A percentile compares a stretch with the other conserved stretches of the same genome.
Evolutionary conservation across 2,113 vertebrate species (phyloP).

Genomic region (Phylloscopus trochilus): DNA sequence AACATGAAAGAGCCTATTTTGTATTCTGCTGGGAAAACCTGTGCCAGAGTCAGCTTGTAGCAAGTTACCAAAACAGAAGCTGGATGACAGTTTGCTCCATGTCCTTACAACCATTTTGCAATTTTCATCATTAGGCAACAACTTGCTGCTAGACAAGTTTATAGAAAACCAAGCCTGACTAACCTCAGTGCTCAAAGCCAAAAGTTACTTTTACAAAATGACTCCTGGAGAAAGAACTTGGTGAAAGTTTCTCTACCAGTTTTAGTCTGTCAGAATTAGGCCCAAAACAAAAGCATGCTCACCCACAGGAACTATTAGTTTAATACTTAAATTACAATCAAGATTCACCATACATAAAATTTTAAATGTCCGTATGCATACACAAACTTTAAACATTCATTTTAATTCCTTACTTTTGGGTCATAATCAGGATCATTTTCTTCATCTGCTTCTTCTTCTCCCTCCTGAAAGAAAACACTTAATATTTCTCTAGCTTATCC

Average conservation of each 20-base stretch:
- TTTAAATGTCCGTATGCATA: neutral
- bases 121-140: neutral
- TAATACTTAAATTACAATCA: neutral
- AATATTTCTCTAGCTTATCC: neutral
- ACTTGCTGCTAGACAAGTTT: neutral
- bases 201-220: neutral
- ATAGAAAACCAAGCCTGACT: neutral
- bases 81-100: neutral
- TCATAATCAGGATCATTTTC: constrained; percentile 98
- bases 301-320: neutral
- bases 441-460: constrained; percentile 97
- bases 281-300: neutral
- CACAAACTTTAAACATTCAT: neutral
- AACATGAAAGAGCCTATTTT: neutral
- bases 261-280: neutral
- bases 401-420: constrained; percentile 84
- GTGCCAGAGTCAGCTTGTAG: neutral
- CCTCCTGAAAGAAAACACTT: constrained; percentile 81
- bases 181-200: neutral
- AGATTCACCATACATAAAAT: neutral
- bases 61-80: neutral
- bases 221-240: neutral
- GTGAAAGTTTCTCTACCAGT: neutral
- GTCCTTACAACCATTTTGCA: neutral
- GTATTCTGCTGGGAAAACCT: neutral